Base-by-base conservation (phyloP, 2,113 vertebrate genomes). In the Arothron firmamentum region DNA sequence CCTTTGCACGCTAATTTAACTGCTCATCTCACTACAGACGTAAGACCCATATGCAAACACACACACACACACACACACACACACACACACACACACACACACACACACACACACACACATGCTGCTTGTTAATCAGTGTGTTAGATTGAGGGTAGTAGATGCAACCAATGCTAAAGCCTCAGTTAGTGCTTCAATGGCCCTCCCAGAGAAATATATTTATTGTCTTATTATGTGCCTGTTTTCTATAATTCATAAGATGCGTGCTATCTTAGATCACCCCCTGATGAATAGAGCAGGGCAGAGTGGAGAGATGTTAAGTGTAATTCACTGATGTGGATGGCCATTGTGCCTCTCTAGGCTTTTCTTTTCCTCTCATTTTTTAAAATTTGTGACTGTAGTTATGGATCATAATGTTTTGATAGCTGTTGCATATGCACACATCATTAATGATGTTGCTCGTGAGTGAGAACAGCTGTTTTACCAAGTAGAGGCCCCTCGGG, bases 151-250 rank as follows among this genome's bases (percentile, higher is more conserved):
- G 75, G 73, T 67, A 67, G 67, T 62, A 28, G 59, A 82, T 64
- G 52, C 62, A 70, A 65, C 20, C 63, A 67, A 86, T 88, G 70
- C 84, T 81, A 86, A 78, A 87, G 78, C 79, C 67, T 72, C 61
- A 41, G 72, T 56, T 80, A 83, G 77, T 86, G 85, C 80, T 73
- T 79, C 59, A 45, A 63, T 56, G 67, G 75, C 69, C 78, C 74
- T 84, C 79, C 66, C 68, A 68, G 81, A 83, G 58, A 88, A 88
- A 78, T 77, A 85, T 87, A 82, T 85, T 82, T 82, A 83, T 86
- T 53, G 65, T 77, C 74, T 76, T 78, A 81, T 85, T 84, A 82
- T 78, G 70, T 67, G 65, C 17, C 70, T 74, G 9, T 47, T 85
- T 84, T 87, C 72, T 81, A 80, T 84, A 80, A 86, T 79, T 84